A percentile compares a stretch with the other conserved stretches of the same genome.
Evolutionary conservation across 1,140 invertebrate species (phyloP).

Genomic region (Daktulosphaira vitifoliae): DNA sequence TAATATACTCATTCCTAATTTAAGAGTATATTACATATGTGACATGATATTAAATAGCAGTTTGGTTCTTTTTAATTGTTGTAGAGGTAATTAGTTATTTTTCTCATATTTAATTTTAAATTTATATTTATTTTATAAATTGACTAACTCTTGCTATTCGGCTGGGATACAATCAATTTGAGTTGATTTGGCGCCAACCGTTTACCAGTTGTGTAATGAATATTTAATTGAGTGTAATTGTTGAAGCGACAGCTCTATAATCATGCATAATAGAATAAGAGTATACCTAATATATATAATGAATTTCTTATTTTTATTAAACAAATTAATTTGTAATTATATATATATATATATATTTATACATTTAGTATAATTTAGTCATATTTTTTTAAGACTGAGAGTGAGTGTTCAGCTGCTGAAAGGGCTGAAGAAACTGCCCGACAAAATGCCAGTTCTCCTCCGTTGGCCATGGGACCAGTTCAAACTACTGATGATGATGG

Average conservation of each 20-base stretch:
- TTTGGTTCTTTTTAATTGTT: too few species aligned
- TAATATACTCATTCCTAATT: too few species aligned
- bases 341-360: background rate
- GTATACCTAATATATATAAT: constrained; percentile 2
- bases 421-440: constrained; percentile 68
- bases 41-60: too few species aligned
- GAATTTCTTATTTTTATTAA: constrained; percentile 4
- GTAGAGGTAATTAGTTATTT: background rate
- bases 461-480: constrained; percentile 45
- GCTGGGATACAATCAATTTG: background rate
- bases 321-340: background rate
- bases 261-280: background rate
- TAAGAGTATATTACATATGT: too few species aligned
- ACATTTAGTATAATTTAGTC: too few species aligned
- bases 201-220: background rate
- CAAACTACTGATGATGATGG: constrained; percentile 51
- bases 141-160: background rate
- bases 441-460: constrained; percentile 50
- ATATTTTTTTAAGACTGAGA: constrained; percentile 64
- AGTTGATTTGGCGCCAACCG: constrained; percentile 2
- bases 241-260: background rate
- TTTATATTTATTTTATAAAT: background rate
- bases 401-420: constrained; percentile 52
- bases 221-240: constrained; percentile 7
- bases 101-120: background rate